A percentile compares a stretch with the other conserved stretches of the same genome.
Evolutionary conservation across 2,797 vertebrate species (phyloP).

Genomic region (Pterois miles): DNA sequence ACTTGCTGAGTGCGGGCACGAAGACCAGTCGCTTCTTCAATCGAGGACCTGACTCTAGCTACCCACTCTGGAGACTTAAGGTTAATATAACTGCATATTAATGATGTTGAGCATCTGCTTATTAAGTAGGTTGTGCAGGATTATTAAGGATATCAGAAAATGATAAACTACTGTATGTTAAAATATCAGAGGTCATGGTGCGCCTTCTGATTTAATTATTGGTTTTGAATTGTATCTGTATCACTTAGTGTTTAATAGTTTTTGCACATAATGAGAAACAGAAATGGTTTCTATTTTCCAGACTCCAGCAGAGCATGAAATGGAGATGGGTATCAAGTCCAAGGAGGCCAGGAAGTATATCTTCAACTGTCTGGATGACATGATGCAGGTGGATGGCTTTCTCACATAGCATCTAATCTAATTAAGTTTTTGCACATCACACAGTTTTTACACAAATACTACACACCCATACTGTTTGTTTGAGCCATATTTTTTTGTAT

Average conservation of each 20-base stretch:
- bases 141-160: neutral
- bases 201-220: neutral
- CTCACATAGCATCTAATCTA: neutral
- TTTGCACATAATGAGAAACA: neutral
- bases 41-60: conserved; percentile 91
- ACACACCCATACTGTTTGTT: neutral
- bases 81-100: conserved; percentile 64
- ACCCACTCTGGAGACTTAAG: conserved; percentile 97
- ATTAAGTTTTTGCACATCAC: neutral
- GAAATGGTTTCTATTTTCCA: conserved; percentile 50
- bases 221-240: neutral
- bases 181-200: neutral
- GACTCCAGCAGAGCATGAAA: conserved; percentile 96
- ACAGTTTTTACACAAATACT: neutral
- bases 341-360: conserved; percentile 99
- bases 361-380: conserved; percentile 99
- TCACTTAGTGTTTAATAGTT: neutral
- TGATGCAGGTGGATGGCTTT: conserved; percentile 90
- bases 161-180: no score
- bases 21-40: conserved; percentile 98
- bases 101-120: neutral
- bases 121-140: neutral
- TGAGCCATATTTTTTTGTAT: neutral
- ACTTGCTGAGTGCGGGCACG: conserved; percentile 94
- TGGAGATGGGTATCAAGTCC: conserved; percentile 98